Evolutionary conservation across 1,140 invertebrate species (phyloP), one percentile per base, ranked within the genome.

Genomic region (Hyposmocoma kahamanoa): DNA sequence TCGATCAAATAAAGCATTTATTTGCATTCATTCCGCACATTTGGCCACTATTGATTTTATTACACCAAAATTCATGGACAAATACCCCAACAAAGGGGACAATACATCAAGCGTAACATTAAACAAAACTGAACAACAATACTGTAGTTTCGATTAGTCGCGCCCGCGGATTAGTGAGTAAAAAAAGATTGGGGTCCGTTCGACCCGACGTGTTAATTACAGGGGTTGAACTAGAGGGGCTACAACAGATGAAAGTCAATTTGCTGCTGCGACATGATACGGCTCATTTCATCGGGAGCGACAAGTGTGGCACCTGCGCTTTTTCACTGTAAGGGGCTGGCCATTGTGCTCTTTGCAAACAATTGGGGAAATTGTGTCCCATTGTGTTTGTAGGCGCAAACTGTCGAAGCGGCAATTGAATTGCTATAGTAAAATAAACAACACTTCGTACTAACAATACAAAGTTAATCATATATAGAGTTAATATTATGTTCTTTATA

Each of bases 201-300:
- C 54, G 59, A 73, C 68, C 64, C 77, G 72, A 87, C 70, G 84
- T 86, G 83, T 87, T 87, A 87, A 87, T 87, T 86, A 86, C 72
- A 73, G 75, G 85, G 85, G 84, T 74, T 73, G 77, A 71, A 44
- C 70, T 47, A 41, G 53, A 56, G 74, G 76, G 72, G 72, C 79
- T 56, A 59, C 67, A 65, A 61, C 72, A 77, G 80, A 83, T 81
- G 76, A 83, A 86, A 86, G 84, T 86, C 85, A 86, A 87, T 87
- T 87, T 86, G 84, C 80, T 79, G 62, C 80, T 69, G 75, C 78
- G 84, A 87, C 84, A 87, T 86, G 86, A 87, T 87, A 87, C 73
- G 81, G 84, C 86, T 80, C 86, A 87, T 87, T 87, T 86, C 76
- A 67, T 73, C 62, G 60, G 38, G 53, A 67, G 70, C 76, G 81